Base-by-base conservation (phyloP, 2,888 invertebrate genomes). In the Empis stercorea region DNA sequence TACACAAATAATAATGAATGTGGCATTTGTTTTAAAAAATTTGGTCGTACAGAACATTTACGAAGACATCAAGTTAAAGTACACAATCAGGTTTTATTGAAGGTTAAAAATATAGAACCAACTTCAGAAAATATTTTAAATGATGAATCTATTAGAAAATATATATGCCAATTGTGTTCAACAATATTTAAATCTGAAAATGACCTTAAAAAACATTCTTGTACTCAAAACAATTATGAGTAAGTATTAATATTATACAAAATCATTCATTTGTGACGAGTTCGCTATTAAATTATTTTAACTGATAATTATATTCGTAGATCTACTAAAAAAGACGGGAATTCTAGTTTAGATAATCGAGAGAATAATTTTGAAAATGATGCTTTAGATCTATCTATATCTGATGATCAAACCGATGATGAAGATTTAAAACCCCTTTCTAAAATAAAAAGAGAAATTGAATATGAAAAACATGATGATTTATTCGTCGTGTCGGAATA, bases 31-130 rank as follows among this genome's bases (percentile, higher is more conserved):
- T 60, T 63, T 11, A 71, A 72, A 51, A 61, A 63, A 14, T 76
- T 74, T 55, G 61, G 66, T 4, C 61, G 73, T 1, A 60, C 65
- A 2, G 70, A 71, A 51, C 72, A 74, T 55, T 55, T 75, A 41
- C 65, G 65, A 47, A 62, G 74, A 2, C 76, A 76, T 55, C 60
- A 72, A 59, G 57, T 63, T 3, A 66, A 51, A n/a, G 55, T 71
- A 2, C 75, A 76, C 45, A 56, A 55, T 47, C 37, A 44, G 15
- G n/a, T n/a, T n/a, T n/a, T n/a, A n/a, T n/a, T n/a, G n/a, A 41
- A 27, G 39, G 46, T 44, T 48, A 16, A 38, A 11, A 11, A 17
- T 17, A 17, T 10, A 17, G 38, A 38, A 13, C 17, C 17, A 10
- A 15, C 38, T 11, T 6, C 11, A 13, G 34, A 34, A 20, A 30